Evolutionary conservation across 2,797 vertebrate genomes (phyloP).

Genomic region (Molossus molossus): DNA sequence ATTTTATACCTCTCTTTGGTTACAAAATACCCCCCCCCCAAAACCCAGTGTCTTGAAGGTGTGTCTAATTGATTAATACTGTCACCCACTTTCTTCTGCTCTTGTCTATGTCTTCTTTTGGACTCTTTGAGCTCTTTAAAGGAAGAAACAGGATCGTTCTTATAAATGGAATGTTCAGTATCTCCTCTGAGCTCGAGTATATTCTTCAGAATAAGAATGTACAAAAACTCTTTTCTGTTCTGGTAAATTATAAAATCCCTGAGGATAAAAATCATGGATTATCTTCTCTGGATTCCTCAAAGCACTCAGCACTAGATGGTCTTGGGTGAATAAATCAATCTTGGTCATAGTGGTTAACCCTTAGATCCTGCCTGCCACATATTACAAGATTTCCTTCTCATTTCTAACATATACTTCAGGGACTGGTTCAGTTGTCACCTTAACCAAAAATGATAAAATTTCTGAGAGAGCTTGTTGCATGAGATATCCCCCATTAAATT

Average conservation of each 20-base stretch:
- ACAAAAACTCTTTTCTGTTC: background rate
- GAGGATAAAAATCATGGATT: background rate
- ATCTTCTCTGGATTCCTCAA: constrained; percentile 37
- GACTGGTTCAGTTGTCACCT: background rate
- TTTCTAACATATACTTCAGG: background rate
- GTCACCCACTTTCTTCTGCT: background rate
- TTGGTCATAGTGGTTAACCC: background rate
- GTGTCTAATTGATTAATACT: background rate
- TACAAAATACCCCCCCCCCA: background rate
- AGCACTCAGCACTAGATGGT: background rate
- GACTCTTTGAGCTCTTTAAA: background rate
- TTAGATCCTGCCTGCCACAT: background rate
- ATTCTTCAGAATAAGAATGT: background rate
- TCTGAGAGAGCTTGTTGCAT: background rate
- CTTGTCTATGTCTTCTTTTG: background rate
- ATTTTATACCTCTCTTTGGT: background rate
- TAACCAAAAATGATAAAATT: background rate
- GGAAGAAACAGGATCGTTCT: constrained; percentile 13
- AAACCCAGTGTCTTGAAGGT: background rate
- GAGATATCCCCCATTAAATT: background rate
- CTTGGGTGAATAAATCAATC: background rate
- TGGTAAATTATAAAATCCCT: background rate
- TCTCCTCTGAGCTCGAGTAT: background rate
- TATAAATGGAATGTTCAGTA: constrained; percentile 19
- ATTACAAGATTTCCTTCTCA: background rate